Conservation (phyloP, 2,797 vertebrate species). For the Brachyalestes nurse region DNA sequence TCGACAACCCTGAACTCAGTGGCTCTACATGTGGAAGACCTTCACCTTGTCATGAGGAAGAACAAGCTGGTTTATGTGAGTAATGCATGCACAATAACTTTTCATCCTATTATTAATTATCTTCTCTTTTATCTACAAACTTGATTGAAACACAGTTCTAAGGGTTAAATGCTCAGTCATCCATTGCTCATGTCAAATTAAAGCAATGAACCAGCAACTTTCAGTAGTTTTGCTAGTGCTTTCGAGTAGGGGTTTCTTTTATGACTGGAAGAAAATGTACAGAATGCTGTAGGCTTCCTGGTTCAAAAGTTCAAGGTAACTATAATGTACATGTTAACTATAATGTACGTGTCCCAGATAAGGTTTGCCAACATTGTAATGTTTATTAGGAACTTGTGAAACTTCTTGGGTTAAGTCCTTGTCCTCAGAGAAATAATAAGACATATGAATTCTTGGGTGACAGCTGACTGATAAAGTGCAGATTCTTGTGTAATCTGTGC, state of each 20-base stretch:
- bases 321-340: no score
- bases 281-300: neutral
- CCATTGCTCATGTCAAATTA: neutral
- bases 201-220: neutral
- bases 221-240: neutral
- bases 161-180: neutral
- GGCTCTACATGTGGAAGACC: slow-evolving; percentile 69
- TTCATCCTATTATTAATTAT: no score
- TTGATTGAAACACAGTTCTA: neutral
- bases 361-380: neutral
- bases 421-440: neutral
- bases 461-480: neutral
- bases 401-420: neutral
- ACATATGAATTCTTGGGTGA: neutral
- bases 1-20: slow-evolving; percentile 80
- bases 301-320: neutral
- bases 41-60: slow-evolving; percentile 75
- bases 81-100: neutral
- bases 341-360: slow-evolving; percentile 12
- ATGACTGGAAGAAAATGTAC: neutral
- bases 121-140: no score
- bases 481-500: neutral
- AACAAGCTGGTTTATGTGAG: slow-evolving; percentile 77
- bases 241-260: no score
- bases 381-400: neutral